Percentiles rank a stretch among this genome's conserved stretches.
phyloP scores from a whole-genome alignment of 2,113 vertebrate genomes.

The Aegithalos caudatus region DNA sequence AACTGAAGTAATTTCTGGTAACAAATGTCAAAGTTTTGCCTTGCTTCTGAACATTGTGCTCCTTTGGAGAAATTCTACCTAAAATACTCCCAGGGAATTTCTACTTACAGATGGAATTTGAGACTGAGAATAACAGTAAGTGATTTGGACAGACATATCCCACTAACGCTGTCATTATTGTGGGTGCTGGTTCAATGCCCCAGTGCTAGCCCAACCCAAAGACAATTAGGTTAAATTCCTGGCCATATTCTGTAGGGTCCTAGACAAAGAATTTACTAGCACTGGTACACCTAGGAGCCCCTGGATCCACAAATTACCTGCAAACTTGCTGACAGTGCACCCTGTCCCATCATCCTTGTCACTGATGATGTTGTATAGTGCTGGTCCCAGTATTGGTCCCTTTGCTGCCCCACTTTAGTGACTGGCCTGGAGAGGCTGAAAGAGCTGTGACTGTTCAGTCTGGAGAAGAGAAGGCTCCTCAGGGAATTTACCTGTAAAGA shows the following conservation, averaged over 20 bases:
- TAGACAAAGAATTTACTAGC: background rate
- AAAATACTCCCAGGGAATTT: background rate
- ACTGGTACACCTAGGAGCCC: background rate
- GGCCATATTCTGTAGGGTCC: background rate
- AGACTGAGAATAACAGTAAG: background rate
- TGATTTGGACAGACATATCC: background rate
- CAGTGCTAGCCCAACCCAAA: background rate
- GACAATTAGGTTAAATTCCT: background rate
- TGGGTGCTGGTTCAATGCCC: background rate
- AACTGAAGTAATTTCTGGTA: background rate
- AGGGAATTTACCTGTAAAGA: background rate
- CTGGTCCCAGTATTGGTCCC: background rate
- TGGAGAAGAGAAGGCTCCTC: background rate
- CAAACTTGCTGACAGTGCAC: background rate
- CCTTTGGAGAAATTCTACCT: background rate
- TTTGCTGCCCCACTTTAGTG: background rate
- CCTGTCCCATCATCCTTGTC: background rate
- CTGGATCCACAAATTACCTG: background rate
- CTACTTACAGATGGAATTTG: background rate
- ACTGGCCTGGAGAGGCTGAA: background rate
- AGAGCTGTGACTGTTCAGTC: background rate
- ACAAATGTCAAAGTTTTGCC: background rate
- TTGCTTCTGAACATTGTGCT: background rate
- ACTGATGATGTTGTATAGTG: background rate
- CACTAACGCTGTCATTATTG: background rate